phyloP scores from a whole-genome alignment of 2,888 invertebrate genomes.

The Acrocyrtus sp. region DNA sequence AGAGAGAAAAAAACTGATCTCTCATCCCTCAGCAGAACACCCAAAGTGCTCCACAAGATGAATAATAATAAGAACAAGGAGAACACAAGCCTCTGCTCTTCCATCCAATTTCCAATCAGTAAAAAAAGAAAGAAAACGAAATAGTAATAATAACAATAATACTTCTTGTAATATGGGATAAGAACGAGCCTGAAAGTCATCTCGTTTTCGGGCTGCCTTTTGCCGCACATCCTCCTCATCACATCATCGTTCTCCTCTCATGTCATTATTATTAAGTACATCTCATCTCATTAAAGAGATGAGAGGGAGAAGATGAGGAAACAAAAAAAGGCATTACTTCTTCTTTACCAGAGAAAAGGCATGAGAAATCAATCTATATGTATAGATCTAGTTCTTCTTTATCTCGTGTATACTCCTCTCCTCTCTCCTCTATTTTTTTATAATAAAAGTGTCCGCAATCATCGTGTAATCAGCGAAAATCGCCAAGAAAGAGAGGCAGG shows the following conservation, averaged over 20 bases:
- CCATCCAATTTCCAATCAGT: slow-evolving; percentile 52
- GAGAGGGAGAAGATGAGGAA: slow-evolving; percentile 35
- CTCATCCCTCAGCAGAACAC: too few species aligned
- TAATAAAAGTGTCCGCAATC: slow-evolving; percentile 26
- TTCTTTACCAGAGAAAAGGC: slow-evolving; percentile 37
- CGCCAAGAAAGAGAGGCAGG: too few species aligned
- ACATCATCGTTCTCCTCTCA: too few species aligned
- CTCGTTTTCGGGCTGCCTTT: slow-evolving; percentile 24
- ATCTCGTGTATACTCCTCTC: neutral
- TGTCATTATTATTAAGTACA: slow-evolving; percentile 49
- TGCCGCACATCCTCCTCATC: slow-evolving; percentile 39
- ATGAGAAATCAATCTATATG: slow-evolving; percentile 21
- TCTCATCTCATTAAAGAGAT: slow-evolving; percentile 41
- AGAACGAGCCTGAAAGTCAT: slow-evolving; percentile 3
- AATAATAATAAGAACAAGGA: slow-evolving; percentile 53
- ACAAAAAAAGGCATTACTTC: slow-evolving; percentile 30
- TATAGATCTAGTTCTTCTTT: neutral
- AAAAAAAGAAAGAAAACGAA: slow-evolving; percentile 28
- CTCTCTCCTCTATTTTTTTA: too few species aligned
- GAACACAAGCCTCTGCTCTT: slow-evolving; percentile 35
- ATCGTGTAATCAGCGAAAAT: slow-evolving; percentile 35
- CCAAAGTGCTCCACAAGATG: slow-evolving; percentile 53
- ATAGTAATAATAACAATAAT: too few species aligned
- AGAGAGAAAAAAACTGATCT: slow-evolving; percentile 41
- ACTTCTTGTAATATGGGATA: too few species aligned